These are phyloP conservation scores for Drosophila stalkeri DNA, from an alignment of 2,888 invertebrate species.

Conservation along the genomic window DNA sequence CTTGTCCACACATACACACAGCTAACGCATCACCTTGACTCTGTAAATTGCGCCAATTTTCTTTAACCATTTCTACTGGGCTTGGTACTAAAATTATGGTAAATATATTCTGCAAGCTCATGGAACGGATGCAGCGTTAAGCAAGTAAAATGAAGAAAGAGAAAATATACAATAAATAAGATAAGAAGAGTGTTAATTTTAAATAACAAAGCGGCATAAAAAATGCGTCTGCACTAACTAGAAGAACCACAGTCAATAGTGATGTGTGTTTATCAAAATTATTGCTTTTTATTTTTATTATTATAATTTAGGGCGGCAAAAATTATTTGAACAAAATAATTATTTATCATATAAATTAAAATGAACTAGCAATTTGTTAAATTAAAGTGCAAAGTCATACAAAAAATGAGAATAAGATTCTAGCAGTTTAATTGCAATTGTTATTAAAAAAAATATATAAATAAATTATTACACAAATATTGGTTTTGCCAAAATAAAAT, in stretches of 20 bases:
- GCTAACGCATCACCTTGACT: constrained; percentile 15
- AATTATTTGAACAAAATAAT: not conserved
- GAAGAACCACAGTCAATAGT: not conserved
- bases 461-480: not conserved
- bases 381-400: not conserved
- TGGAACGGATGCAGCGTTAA: not conserved
- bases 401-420: not conserved
- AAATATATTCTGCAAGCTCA: not conserved
- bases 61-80: constrained; percentile 10
- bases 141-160: not conserved
- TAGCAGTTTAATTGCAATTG: not conserved
- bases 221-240: not conserved
- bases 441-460: not conserved
- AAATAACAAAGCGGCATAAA: constrained; percentile 2
- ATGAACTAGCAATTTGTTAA: not conserved
- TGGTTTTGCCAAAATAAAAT: not conserved
- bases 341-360: not conserved
- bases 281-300: not conserved
- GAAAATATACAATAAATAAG: too few relatives aligned
- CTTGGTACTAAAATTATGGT: constrained; percentile 5
- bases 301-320: not conserved
- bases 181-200: not conserved
- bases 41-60: constrained; percentile 50
- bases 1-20: not conserved
- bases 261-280: not conserved